Evolutionary conservation across 2,113 vertebrate genomes (phyloP), one percentile per base, ranked within the genome.

Genomic region (Mystacornis crossleyi): DNA sequence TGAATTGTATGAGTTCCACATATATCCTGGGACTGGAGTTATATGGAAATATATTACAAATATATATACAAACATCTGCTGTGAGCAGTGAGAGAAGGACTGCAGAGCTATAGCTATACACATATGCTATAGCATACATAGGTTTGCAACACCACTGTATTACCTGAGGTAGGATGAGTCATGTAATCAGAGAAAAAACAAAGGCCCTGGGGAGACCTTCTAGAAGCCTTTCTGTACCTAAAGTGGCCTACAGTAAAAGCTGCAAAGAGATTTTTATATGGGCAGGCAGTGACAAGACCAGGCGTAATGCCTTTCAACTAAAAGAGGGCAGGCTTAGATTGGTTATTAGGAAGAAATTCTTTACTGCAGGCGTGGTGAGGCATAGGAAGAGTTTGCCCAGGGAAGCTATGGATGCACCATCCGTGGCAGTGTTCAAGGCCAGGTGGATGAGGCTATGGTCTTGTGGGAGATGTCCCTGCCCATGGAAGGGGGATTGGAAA

Each of bases 241-340:
- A 72, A 24, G 9, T 14, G 18, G 23, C 18, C 10, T n/a, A 24
- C 9, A 60, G 45, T 28, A 58, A 51, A 51, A 58, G 18, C 10
- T 60, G 19, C 10, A 29, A 60, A 25, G 13, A 42, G 33, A 28
- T 8, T n/a, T 73, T 11, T 29, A 38, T 20, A 45, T 0, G 0
- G 12, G 8, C 8, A 66, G 51, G 8, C 18, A 28, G 38, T 29
- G 19, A 29, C 24, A 74, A 38, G 29, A 29, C 15, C 29, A 38
- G 69, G 28, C 2, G 2, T 18, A 64, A 34, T 64, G 42, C 12
- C 28, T 73, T 74, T 74, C 40, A 51, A 14, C 10, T 38, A 14
- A 12, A 67, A 53, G 33, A 29, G 6, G 10, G 25, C 7, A 17
- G 26, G 7, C 20, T 66, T 51, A 25, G 7, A 25, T 38, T n/a